Evolutionary conservation across 2,888 invertebrate species (phyloP), one percentile per base, ranked within the genome.

Genomic region (Automeris io): DNA sequence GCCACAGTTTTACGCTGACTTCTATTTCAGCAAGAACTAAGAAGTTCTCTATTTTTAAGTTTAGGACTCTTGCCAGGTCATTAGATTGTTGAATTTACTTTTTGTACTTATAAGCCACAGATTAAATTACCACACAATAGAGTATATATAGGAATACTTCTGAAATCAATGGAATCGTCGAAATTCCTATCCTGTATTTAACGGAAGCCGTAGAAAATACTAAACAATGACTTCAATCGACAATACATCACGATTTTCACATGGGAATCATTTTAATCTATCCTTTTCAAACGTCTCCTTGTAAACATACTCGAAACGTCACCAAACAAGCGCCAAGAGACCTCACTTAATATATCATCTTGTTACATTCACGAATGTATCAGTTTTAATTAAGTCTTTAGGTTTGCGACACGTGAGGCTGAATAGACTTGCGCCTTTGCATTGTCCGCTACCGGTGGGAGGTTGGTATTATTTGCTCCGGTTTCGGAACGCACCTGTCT

Each of bases 331-430:
- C 46, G 55, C 51, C 57, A 24, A 42, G 60, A 54, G 61, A 52
- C 46, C 46, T 44, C 29, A 29, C 29, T 16, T 29, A 41, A 70
- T 72, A 72, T 63, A 78, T 77, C 76, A 79, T 76, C 74, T 76
- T 65, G 73, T 77, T 66, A 74, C 73, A 67, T 61, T 12, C 55
- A 60, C 57, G 70, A 60, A 67, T 64, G 68, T 63, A 69, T 65
- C 61, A 64, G 68, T 77, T 82, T 81, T 85, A 85, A 83, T 85
- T 80, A 83, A 82, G 78, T 82, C 73, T 65, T 78, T 65, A 67
- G 59, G 56, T 54, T 61, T 61, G 67, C 70, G 73, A 77, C 82
- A 80, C 79, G 78, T 74, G 75, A 70, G 64, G 47, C 59, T 74
- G 63, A 74, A 79, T 76, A 56, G 73, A 41, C 52, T 55, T 54